Conservation (phyloP, 2,113 vertebrate species). For the Marmota flaviventris region DNA sequence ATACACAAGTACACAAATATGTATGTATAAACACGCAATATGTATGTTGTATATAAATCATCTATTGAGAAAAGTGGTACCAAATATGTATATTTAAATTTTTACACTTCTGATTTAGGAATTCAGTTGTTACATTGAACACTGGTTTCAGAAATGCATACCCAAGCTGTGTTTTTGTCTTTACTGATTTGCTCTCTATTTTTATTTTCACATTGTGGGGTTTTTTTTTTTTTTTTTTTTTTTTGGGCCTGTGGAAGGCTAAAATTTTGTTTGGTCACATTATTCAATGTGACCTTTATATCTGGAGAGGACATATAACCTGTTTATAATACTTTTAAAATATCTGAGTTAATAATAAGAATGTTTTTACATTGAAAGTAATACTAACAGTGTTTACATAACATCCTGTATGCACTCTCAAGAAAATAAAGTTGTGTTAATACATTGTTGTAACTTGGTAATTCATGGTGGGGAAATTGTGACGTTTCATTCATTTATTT, state of each 20-base stretch:
- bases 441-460: constrained; percentile 78
- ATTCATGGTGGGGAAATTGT: constrained; percentile 66
- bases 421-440: constrained; percentile 82
- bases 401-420: constrained; percentile 72
- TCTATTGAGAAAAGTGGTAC: not conserved
- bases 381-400: constrained; percentile 67
- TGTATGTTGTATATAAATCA: not conserved
- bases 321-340: constrained; percentile 57
- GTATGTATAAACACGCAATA: constrained; percentile 43
- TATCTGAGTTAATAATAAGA: constrained; percentile 60
- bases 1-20: constrained; percentile 15
- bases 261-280: constrained; percentile 60
- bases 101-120: constrained; percentile 71
- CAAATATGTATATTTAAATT: constrained; percentile 22
- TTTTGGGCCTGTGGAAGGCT: constrained; percentile 50
- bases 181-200: constrained; percentile 53
- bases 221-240: constrained; percentile 56
- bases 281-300: constrained; percentile 61
- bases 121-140: constrained; percentile 67
- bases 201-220: constrained; percentile 5
- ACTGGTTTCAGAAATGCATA: constrained; percentile 50
- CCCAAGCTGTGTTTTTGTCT: constrained; percentile 63
- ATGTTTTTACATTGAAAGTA: constrained; percentile 69
- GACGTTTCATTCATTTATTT: constrained; percentile 65
- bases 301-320: constrained; percentile 63